These are phyloP conservation scores for Sorex fumeus DNA, from an alignment of 2,113 vertebrate species.

Conservation along the genomic window DNA sequence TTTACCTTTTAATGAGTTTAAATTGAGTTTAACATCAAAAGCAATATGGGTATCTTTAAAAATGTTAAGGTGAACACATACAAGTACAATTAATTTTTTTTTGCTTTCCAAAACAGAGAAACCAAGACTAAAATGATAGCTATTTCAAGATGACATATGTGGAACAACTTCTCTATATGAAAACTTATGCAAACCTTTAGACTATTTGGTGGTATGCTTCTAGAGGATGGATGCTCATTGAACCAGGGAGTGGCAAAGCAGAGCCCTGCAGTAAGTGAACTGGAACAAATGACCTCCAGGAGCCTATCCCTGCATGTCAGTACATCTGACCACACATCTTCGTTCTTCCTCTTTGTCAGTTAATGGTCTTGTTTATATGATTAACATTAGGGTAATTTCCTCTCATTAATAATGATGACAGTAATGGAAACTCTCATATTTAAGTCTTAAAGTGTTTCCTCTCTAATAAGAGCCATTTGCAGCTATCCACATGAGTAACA, in stretches of 20 bases:
- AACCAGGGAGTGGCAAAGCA: neutral
- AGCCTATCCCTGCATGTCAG: neutral
- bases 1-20: conserved; percentile 39
- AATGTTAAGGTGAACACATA: neutral
- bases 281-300: conserved; percentile 13
- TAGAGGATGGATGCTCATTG: neutral
- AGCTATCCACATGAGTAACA: neutral
- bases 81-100: neutral
- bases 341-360: conserved; percentile 57
- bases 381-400: neutral
- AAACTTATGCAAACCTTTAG: neutral
- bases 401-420: conserved; percentile 28
- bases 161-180: neutral
- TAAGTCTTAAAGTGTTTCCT: neutral
- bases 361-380: conserved; percentile 51
- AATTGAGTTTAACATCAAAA: conserved; percentile 39
- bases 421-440: conserved; percentile 41
- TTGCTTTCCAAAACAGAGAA: conserved; percentile 25
- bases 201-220: neutral
- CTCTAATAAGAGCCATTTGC: conserved; percentile 34
- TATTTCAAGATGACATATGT: conserved; percentile 31
- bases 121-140: neutral
- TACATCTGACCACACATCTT: neutral
- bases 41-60: conserved; percentile 8
- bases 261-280: neutral